Conservation (phyloP, 2,888 invertebrate species). For the Drosophila rellima region DNA sequence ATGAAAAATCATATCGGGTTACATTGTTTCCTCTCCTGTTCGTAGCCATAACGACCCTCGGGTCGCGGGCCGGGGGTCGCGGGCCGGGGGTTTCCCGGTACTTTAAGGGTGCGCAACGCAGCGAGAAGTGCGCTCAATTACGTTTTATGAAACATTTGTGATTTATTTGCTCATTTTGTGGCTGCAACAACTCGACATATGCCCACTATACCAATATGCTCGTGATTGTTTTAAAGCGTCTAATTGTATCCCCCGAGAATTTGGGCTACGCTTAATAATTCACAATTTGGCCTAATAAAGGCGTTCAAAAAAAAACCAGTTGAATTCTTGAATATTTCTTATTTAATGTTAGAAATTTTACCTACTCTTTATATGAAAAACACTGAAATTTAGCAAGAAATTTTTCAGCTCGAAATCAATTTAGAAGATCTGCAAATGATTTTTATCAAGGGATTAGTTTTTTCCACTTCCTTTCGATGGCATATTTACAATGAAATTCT, state of each 20-base stretch:
- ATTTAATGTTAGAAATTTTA: neutral
- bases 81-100: neutral
- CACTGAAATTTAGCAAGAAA: conserved; percentile 45
- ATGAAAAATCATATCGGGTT: conserved; percentile 60
- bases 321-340: neutral
- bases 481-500: conserved; percentile 45
- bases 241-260: conserved; percentile 69
- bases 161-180: conserved; percentile 80
- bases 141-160: conserved; percentile 73
- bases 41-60: conserved; percentile 63
- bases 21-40: conserved; percentile 61
- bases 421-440: conserved; percentile 55
- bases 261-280: conserved; percentile 42
- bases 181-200: conserved; percentile 58
- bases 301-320: conserved; percentile 22
- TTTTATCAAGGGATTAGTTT: conserved; percentile 51
- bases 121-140: conserved; percentile 63
- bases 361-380: conserved; percentile 9
- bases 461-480: conserved; percentile 14
- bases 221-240: conserved; percentile 61
- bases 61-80: conserved; percentile 13
- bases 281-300: conserved; percentile 50
- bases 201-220: conserved; percentile 42
- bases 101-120: conserved; percentile 48
- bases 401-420: conserved; percentile 39